Evolutionary conservation across 2,888 invertebrate species (phyloP), one percentile per base, ranked within the genome.

Genomic region (Diplazon laetatorius): DNA sequence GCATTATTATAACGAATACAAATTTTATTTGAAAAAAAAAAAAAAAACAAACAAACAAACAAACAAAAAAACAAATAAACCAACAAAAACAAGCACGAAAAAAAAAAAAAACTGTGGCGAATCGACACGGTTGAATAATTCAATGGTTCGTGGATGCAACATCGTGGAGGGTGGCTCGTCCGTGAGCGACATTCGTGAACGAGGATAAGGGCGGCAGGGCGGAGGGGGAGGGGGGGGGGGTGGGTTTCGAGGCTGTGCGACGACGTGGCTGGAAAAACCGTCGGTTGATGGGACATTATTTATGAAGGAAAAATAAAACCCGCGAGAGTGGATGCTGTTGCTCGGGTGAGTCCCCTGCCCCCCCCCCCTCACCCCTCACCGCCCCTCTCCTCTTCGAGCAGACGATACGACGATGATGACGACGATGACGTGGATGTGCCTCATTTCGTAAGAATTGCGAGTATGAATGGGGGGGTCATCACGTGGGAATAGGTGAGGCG

Each of bases 251-350:
- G 25, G 12, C 12, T 35, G 44, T 44, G 20, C 25, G 16, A 6
- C 14, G 10, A n/a, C 25, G 3, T 25, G 52, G 46, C 52, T 46
- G 9, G n/a, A n/a, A n/a, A 30, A 30, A 18, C 35, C 10, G 62
- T 63, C 22, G 55, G 10, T n/a, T 48, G 69, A 48, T 39, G 63
- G 30, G 48, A 57, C 14, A 48, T 70, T 65, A 70, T 76, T 76
- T 70, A 70, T 70, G 75, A 70, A 69, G 14, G 25, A 76, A 76
- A n/a, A 76, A 70, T 70, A 59, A 76, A 63, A 48, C 37, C 37
- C 48, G 63, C 35, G 12, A 18, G 18, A 37, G 63, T 16, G 16
- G 62, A 62, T 16, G 35, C 30, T 30, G 46, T 30, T 48, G 35
- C 35, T 37, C 48, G 63, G 14, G n/a, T n/a, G n/a, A n/a, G n/a